These are phyloP conservation scores for Bibio marci DNA, from an alignment of 2,888 invertebrate genomes.

Conservation along the genomic window DNA sequence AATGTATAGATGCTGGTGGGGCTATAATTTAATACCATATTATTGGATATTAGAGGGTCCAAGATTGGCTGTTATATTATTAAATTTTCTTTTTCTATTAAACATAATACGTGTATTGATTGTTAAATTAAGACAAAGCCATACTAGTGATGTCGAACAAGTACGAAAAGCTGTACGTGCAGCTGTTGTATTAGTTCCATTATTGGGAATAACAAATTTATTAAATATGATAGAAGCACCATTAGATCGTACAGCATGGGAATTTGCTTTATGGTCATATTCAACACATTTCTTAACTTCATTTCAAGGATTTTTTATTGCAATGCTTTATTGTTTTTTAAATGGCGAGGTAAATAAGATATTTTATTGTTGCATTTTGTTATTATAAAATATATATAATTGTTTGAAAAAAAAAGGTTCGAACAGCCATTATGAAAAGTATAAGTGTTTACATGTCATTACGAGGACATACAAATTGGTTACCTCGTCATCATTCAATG, in stretches of 20 bases:
- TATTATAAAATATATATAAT: neutral
- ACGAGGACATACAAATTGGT: conserved; percentile 27
- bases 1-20: conserved; percentile 49
- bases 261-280: conserved; percentile 66
- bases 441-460: conserved; percentile 29
- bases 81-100: conserved; percentile 61
- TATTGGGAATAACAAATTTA: conserved; percentile 65
- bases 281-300: conserved; percentile 62
- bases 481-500: conserved; percentile 25
- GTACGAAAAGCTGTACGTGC: conserved; percentile 66
- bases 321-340: conserved; percentile 63
- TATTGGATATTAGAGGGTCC: conserved; percentile 90
- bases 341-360: conserved; percentile 54
- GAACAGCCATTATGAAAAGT: conserved; percentile 30
- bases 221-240: conserved; percentile 56
- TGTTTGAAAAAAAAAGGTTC: conserved; percentile 21
- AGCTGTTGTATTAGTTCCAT: conserved; percentile 57
- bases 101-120: conserved; percentile 67
- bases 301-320: conserved; percentile 69
- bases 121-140: conserved; percentile 52
- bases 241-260: conserved; percentile 43
- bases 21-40: conserved; percentile 60
- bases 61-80: conserved; percentile 58
- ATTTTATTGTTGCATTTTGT: neutral
- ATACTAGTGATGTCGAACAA: conserved; percentile 58